Evolutionary conservation across 2,888 invertebrate species (phyloP).

Genomic region (Melangyna quadrimaculata): DNA sequence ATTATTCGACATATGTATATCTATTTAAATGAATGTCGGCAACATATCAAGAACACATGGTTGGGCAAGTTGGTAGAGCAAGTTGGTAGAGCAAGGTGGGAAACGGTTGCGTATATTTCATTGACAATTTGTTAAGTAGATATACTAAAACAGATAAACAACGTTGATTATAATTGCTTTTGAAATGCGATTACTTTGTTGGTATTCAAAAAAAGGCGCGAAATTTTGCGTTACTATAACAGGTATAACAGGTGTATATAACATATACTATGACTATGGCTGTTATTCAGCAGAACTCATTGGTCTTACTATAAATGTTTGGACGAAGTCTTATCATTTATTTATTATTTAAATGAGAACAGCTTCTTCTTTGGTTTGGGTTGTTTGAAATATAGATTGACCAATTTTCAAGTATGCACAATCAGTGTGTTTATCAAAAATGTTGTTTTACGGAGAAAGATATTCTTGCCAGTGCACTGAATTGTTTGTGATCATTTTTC

Average conservation of each 20-base stretch:
- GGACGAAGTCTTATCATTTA: neutral
- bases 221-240: neutral
- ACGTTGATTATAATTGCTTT: constrained; percentile 10
- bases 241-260: neutral
- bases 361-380: neutral
- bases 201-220: constrained; percentile 6
- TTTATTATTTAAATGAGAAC: neutral
- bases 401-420: no score
- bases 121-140: constrained; percentile 34
- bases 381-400: no score
- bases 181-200: constrained; percentile 4
- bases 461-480: no score
- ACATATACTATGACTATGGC: no score
- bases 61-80: neutral
- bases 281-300: neutral
- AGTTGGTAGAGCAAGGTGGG: neutral
- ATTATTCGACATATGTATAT: no score
- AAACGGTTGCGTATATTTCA: constrained; percentile 20
- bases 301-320: neutral
- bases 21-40: neutral
- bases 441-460: no score
- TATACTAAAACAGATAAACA: constrained; percentile 42
- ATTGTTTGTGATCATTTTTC: no score
- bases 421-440: no score
- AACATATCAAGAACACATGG: neutral